phyloP scores from a whole-genome alignment of 2,888 invertebrate species.

The Drosophila leonis region DNA sequence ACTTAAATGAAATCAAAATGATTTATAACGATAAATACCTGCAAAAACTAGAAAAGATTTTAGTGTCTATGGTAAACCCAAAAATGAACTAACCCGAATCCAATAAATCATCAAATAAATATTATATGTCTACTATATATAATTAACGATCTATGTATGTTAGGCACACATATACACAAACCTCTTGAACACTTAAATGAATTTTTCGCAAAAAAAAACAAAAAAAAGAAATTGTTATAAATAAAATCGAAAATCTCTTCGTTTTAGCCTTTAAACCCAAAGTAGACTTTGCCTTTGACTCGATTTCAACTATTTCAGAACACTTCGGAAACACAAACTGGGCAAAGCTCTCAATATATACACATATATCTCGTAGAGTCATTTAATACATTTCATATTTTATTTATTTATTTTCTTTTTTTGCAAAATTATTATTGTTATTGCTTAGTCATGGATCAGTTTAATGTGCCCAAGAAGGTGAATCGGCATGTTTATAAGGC shows the following conservation, averaged over 20 bases:
- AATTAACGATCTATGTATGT: conserved; percentile 53
- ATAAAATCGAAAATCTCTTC: conserved; percentile 54
- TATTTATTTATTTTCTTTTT: too few relatives aligned
- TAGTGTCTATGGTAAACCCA: conserved; percentile 72
- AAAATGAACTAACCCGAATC: conserved; percentile 39
- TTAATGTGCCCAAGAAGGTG: conserved; percentile 59
- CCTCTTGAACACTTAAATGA: conserved; percentile 24
- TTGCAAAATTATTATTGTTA: conserved; percentile 8
- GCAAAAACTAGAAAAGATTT: conserved; percentile 59
- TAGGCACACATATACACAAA: conserved; percentile 31
- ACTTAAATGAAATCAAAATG: conserved; percentile 30
- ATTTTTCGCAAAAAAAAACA: conserved; percentile 26
- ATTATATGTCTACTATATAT: conserved; percentile 51
- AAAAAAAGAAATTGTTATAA: conserved; percentile 51
- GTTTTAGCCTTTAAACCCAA: conserved; percentile 53
- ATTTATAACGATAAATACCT: conserved; percentile 52
- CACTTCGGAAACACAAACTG: neutral
- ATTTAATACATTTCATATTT: too few relatives aligned
- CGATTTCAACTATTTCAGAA: neutral
- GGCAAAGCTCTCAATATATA: neutral
- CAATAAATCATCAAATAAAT: conserved; percentile 37
- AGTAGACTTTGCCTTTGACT: conserved; percentile 19
- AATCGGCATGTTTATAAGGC: conserved; percentile 72
- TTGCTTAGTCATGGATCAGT: conserved; percentile 57
- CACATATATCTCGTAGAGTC: neutral